Evolutionary conservation across 1,140 invertebrate genomes (phyloP), one percentile per base, ranked within the genome.

Genomic region (Drosophila persimilis): DNA sequence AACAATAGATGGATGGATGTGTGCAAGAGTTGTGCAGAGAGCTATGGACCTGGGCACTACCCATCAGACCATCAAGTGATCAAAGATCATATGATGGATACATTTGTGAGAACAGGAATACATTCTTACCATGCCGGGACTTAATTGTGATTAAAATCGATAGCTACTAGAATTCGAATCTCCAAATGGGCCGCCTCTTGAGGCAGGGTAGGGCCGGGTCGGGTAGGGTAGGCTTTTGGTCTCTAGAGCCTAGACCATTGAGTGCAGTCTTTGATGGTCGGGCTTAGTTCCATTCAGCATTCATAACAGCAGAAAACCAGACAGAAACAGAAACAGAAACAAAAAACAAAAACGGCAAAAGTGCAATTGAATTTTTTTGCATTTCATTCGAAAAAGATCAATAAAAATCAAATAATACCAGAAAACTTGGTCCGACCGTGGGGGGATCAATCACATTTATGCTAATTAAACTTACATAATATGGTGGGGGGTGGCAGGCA

Each of bases 351-450:
- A 76, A 84, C 56, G 66, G 50, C 53, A 83, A 80, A 73, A 75
- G 74, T 88, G 65, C 81, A 85, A 77, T 77, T 85, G 81, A 58
- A 85, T 85, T 85, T 86, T 81, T 85, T 85, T 85, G 83, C 81
- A 85, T 81, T 81, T 78, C 78, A 81, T 81, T 83, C 61, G 64
- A 20, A 67, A 69, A 69, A 67, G 26, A 69, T 85, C 81, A 85
- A 85, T 85, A 85, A 86, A 85, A 85, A 85, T 85, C 81, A 86
- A 85, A 85, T 85, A 86, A 85, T 85, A 78, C 81, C 43, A 77
- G 73, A 85, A 85, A 85, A 86, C 70, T 80, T 86, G 78, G 77
- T 56, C 22, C 67, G 73, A 63, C 83, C 24, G 24, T 81, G 83
- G 75, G 81, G 35, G 73, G 81, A 85, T 85, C 81, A 85, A 85